Evolutionary conservation across 2,797 vertebrate genomes (phyloP).

Genomic region (Tenualosa thibaudeaui): DNA sequence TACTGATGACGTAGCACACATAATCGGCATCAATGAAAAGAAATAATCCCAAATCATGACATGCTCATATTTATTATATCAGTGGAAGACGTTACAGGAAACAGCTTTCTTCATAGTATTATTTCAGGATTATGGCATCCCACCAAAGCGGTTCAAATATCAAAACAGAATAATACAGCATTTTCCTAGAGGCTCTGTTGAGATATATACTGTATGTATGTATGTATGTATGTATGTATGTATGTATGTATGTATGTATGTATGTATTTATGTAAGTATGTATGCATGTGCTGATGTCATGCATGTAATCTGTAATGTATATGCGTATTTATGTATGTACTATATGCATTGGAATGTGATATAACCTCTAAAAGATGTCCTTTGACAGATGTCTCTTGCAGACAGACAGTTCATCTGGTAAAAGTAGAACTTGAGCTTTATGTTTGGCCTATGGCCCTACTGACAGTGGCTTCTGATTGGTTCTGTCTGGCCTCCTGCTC

Average conservation of each 20-base stretch:
- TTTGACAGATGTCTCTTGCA: background rate
- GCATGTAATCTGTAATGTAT: background rate
- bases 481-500: background rate
- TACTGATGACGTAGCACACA: background rate
- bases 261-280: background rate
- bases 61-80: background rate
- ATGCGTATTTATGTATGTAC: background rate
- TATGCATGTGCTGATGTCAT: background rate
- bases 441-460: background rate
- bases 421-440: background rate
- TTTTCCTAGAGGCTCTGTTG: background rate
- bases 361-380: background rate
- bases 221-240: background rate
- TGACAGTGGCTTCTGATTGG: slow-evolving; percentile 1
- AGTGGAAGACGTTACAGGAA: background rate
- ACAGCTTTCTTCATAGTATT: background rate
- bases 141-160: background rate
- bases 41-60: background rate
- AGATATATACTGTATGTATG: background rate
- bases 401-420: background rate
- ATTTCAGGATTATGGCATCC: background rate
- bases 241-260: background rate
- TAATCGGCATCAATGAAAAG: background rate
- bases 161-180: background rate
- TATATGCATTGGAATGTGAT: background rate